Conservation (phyloP, 2,888 invertebrate species). For the Euplexia lucipara region DNA sequence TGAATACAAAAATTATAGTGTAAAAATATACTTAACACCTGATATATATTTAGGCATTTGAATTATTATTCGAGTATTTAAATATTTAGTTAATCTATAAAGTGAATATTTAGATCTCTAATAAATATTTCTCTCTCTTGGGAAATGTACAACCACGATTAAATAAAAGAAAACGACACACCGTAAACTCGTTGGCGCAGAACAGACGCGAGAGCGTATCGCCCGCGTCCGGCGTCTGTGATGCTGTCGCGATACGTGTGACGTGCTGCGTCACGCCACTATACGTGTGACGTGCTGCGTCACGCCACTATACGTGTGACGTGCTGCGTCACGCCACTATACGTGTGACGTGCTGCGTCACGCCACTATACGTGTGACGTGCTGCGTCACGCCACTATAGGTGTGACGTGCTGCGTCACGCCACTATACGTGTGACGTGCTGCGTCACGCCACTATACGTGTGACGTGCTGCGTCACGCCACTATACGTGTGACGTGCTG, state of each 20-base stretch:
- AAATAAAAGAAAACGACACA: slow-evolving; percentile 55
- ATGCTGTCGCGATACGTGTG: slow-evolving; percentile 8
- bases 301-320: no score
- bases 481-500: slow-evolving; percentile 7
- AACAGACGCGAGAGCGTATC: slow-evolving; percentile 1
- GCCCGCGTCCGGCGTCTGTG: slow-evolving; percentile 13
- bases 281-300: no score
- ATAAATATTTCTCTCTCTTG: slow-evolving; percentile 86
- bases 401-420: neutral
- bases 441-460: slow-evolving; percentile 14
- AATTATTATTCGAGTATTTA: slow-evolving; percentile 71
- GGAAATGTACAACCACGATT: slow-evolving; percentile 80
- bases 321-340: slow-evolving; percentile 11
- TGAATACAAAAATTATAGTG: slow-evolving; percentile 77
- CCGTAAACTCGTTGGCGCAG: slow-evolving; percentile 15
- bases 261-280: slow-evolving; percentile 12
- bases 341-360: no score
- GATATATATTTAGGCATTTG: slow-evolving; percentile 76
- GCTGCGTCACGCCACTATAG: slow-evolving; percentile 13
- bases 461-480: no score
- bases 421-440: no score
- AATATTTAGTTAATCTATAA: slow-evolving; percentile 74
- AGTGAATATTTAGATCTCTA: slow-evolving; percentile 75
- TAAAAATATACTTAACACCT: slow-evolving; percentile 81
- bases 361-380: no score